phyloP scores from a whole-genome alignment of 1,140 invertebrate species.

The Alviniconcha marisindica region DNA sequence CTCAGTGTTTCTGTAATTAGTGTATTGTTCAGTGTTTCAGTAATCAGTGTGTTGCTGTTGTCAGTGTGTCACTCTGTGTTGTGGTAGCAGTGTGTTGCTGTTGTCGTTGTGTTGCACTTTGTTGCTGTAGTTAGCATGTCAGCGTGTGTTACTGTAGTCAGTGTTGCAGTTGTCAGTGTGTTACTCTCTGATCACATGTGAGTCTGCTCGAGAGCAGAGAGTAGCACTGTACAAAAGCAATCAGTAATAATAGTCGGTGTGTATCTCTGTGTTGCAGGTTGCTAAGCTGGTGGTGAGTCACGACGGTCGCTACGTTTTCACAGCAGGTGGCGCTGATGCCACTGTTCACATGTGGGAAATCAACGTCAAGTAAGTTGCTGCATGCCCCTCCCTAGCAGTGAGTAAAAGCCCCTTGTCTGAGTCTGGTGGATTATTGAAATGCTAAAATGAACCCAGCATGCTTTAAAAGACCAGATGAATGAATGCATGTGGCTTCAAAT shows the following conservation, averaged over 20 bases:
- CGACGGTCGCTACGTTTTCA: constrained; percentile 79
- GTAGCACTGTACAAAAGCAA: not conserved
- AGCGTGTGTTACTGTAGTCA: too few species aligned
- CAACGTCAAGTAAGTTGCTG: constrained; percentile 77
- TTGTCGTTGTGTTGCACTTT: too few species aligned
- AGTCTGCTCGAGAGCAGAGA: too few species aligned
- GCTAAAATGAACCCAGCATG: too few species aligned
- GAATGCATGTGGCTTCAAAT: too few species aligned
- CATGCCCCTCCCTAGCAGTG: too few species aligned
- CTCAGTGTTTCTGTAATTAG: too few species aligned
- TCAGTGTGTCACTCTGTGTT: not conserved
- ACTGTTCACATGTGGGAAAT: constrained; percentile 81
- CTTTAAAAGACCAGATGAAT: too few species aligned
- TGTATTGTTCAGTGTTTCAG: not conserved
- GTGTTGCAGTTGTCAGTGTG: not conserved
- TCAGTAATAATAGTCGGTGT: not conserved
- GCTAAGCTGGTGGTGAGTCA: constrained; percentile 71
- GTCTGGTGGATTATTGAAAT: too few species aligned
- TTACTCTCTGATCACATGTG: not conserved
- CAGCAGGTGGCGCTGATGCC: constrained; percentile 79
- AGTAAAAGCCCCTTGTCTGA: too few species aligned
- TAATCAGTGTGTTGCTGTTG: not conserved
- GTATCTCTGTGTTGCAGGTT: constrained; percentile 58
- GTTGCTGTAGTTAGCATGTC: too few species aligned
- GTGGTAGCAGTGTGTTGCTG: not conserved